A percentile compares a stretch with the other conserved stretches of the same genome.
Conservation (phyloP, 1,140 invertebrate genomes). For the Leptopilina clavipes region DNA sequence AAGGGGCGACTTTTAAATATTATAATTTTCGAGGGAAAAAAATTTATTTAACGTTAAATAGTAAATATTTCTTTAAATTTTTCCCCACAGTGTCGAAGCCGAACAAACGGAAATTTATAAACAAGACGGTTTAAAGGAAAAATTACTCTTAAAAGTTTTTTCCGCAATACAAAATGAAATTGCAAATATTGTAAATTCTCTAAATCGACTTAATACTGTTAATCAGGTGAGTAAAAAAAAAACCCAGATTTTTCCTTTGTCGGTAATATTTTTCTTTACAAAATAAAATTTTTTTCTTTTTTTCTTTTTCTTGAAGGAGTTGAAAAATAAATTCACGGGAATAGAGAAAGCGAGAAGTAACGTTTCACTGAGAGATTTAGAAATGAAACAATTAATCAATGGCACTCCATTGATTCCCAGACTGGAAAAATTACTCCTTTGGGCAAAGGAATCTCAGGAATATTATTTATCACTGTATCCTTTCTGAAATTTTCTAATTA, state of each 20-base stretch:
- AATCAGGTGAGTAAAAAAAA: slow-evolving; percentile 55
- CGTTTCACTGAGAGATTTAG: slow-evolving; percentile 50
- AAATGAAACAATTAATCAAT: slow-evolving; percentile 56
- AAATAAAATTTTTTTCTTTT: slow-evolving; percentile 5
- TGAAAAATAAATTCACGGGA: slow-evolving; percentile 58
- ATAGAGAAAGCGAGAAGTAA: slow-evolving; percentile 60
- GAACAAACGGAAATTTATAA: slow-evolving; percentile 59
- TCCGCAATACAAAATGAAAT: slow-evolving; percentile 62
- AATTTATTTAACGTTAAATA: no score
- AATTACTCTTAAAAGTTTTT: slow-evolving; percentile 61
- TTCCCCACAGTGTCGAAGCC: slow-evolving; percentile 58
- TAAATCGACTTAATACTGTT: slow-evolving; percentile 47
- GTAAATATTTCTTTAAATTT: slow-evolving; percentile 21
- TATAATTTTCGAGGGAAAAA: no score
- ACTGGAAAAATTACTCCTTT: slow-evolving; percentile 63
- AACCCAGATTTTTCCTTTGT: neutral
- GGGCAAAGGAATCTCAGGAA: slow-evolving; percentile 54
- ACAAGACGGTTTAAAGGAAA: slow-evolving; percentile 49
- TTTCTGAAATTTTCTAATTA: slow-evolving; percentile 37
- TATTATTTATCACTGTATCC: slow-evolving; percentile 62
- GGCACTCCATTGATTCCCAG: slow-evolving; percentile 59
- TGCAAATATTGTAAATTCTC: slow-evolving; percentile 40
- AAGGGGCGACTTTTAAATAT: neutral
- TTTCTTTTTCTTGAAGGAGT: slow-evolving; percentile 53
- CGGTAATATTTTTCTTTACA: neutral